Evolutionary conservation across 2,888 invertebrate species (phyloP), one percentile per base, ranked within the genome.

Genomic region (Ectemnius lituratus): DNA sequence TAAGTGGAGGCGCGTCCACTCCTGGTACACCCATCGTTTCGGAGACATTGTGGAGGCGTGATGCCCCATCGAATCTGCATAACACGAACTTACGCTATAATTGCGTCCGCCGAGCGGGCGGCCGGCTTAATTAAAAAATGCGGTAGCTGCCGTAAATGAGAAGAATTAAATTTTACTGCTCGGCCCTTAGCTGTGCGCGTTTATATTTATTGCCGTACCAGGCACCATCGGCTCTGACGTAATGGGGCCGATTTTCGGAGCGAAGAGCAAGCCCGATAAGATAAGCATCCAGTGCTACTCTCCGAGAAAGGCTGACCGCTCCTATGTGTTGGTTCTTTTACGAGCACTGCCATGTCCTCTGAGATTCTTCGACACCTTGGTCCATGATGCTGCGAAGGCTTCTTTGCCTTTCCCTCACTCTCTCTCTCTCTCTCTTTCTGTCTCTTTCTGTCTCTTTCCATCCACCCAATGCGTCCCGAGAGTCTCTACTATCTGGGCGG

Each of bases 41-140:
- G 37, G 37, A 37, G 37, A 61, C 63, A 63, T 20, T 4, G 58
- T 64, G 49, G 63, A 37, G 49, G 49, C 20, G 64, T 62, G 64
- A 76, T 57, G 66, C 23, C 62, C 63, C 46, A 46, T 67, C 58
- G 71, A 76, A 68, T 76, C 65, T 68, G 72, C 68, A 68, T 75
- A 77, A 75, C 71, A 46, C 49, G 66, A 60, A 57, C 46, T 28
- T 27, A 61, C 8, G 11, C 23, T 62, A 56, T 2, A 20, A 16
- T 20, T 14, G n/a, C 16, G 23, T 18, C n/a, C 37, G 27, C 6
- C 16, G 8, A 14, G 16, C 23, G 8, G 16, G 16, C 23, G 16
- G 37, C 2, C n/a, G 4, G 20, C 65, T 72, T 81, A 79, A 81
- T 81, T 81, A 76, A 79, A 81, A 79, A 81, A 81, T 81, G 79